Evolutionary conservation across 2,113 vertebrate species (phyloP).

Genomic region (Onychostoma macrolepis): DNA sequence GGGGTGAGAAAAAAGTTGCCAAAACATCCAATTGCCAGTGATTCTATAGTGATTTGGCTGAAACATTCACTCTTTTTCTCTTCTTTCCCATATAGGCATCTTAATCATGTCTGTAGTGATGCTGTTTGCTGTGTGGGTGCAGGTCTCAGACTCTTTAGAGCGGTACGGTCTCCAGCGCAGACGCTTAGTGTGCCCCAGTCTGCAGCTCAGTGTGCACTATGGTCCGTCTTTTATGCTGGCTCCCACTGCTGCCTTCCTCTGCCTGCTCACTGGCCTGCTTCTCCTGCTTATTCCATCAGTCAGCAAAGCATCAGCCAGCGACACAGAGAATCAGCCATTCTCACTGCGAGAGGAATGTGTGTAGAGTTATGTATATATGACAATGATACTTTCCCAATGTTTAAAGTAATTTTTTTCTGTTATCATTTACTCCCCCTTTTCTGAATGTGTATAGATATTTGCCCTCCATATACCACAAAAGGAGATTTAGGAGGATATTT

Average conservation of each 20-base stretch:
- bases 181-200: constrained; percentile 73
- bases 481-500: not conserved
- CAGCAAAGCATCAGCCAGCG: constrained; percentile 61
- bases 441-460: not conserved
- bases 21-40: not conserved
- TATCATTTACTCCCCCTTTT: not conserved
- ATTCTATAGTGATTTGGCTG: not conserved
- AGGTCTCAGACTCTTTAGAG: constrained; percentile 84
- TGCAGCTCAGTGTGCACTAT: constrained; percentile 74
- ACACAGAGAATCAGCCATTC: constrained; percentile 60
- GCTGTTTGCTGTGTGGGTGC: constrained; percentile 88
- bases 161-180: constrained; percentile 73
- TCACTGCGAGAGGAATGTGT: constrained; percentile 28
- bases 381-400: not conserved
- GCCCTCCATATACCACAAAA: not conserved
- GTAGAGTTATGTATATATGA: not conserved
- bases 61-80: not conserved
- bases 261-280: constrained; percentile 80
- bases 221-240: constrained; percentile 86
- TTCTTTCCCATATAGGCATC: not conserved
- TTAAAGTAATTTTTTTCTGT: not conserved
- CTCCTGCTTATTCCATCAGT: constrained; percentile 71
- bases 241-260: constrained; percentile 80
- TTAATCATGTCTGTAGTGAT: constrained; percentile 72
- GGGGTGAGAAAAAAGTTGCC: constrained; percentile 72